Base-by-base conservation (phyloP, 2,113 vertebrate species). In the Natator depressus region DNA sequence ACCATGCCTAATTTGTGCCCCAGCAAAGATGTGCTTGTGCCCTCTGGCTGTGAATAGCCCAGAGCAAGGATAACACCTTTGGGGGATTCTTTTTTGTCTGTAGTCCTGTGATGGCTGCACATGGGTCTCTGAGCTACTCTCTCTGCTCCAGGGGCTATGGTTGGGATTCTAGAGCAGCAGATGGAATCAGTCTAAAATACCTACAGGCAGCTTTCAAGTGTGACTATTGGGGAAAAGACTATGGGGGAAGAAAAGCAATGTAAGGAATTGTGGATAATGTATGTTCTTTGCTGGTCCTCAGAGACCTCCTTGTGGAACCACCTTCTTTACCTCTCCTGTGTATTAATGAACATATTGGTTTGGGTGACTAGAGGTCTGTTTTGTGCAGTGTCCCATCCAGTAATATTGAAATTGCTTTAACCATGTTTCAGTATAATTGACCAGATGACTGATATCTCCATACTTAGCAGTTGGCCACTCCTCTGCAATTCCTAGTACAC, bases 1-100 rank as follows among this genome's bases (percentile, higher is more conserved):
- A 87, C 89, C 25, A n/a, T 81, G 22, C 55, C 88, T 93, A 89
- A 90, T 96, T 91, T 93, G 50, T 10, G 50, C 14, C 53, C 10
- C 9, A 29, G 84, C 19, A 50, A 13, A 88, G 50, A 16, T 13
- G 16, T 3, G 1, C 54, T 87, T 76, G n/a, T 82, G 89, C 1
- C 46, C 93, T 62, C 87, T 84, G 57, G 19, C 47, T n/a, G 7
- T 82, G 51, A 72, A 82, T 75, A 29, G 9, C 5, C 47, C 2
- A 4, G 86, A 16, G 47, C 90, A 96, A 91, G 12, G 42, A 4
- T 47, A 75, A 93, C 17, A 46, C 22, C 75, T 78, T 47, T 29
- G 22, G 8, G 31, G 29, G 3, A 8, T 59, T 82, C 49, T 91
- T 80, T 88, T 46, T 25, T 0, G 12, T 78, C n/a, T 0, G 0